A percentile compares a stretch with the other conserved stretches of the same genome.
phyloP scores from a whole-genome alignment of 2,888 invertebrate species.

The Mycalesis mineus region DNA sequence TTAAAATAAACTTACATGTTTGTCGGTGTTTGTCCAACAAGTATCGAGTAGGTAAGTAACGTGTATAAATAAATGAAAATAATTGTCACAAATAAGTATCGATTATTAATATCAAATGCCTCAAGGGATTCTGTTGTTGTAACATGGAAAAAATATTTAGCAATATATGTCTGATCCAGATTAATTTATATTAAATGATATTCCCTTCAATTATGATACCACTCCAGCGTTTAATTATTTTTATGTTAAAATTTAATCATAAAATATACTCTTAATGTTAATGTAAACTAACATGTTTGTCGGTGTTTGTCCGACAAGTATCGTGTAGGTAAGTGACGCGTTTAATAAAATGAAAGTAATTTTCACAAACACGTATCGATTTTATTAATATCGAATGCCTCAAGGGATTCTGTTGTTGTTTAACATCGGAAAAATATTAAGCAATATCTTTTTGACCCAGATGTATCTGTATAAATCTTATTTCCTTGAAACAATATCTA shows the following conservation, averaged over 20 bases:
- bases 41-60: too few relatives aligned
- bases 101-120: background rate
- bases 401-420: background rate
- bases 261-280: too few relatives aligned
- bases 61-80: background rate
- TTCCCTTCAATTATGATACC: background rate
- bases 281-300: too few relatives aligned
- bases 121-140: background rate
- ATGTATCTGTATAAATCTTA: background rate
- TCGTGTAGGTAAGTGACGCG: too few relatives aligned
- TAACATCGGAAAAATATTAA: background rate
- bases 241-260: too few relatives aligned
- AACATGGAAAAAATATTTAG: background rate
- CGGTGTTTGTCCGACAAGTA: too few relatives aligned
- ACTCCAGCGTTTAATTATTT: too few relatives aligned
- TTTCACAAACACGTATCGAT: background rate
- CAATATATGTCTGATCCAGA: background rate
- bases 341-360: background rate
- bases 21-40: too few relatives aligned
- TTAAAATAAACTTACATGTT: too few relatives aligned
- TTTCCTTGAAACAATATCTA: background rate
- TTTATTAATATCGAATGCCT: background rate
- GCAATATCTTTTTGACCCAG: background rate
- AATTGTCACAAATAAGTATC: background rate
- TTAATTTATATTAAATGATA: background rate